Conservation (phyloP, 2,888 invertebrate species). For the Tipula lateralis region DNA sequence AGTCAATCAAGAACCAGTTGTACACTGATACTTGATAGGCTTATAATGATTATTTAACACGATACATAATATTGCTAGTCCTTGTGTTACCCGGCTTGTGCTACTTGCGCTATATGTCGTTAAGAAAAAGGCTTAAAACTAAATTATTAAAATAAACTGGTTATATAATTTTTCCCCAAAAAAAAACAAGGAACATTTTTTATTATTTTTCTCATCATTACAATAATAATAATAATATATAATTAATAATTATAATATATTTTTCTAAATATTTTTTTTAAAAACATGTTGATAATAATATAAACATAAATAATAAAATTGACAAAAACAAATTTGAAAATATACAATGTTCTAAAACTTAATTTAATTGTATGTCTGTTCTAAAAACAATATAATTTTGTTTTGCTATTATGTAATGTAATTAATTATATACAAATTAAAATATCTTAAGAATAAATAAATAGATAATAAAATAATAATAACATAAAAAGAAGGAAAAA, state of each 20-base stretch:
- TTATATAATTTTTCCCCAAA: neutral
- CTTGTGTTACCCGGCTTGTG: too few relatives aligned
- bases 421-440: constrained; percentile 1
- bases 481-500: neutral
- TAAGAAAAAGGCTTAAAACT: too few relatives aligned
- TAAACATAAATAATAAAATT: neutral
- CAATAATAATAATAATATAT: neutral
- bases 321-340: neutral
- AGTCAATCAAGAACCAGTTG: too few relatives aligned
- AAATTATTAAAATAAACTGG: neutral
- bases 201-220: constrained; percentile 24
- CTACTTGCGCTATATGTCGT: too few relatives aligned
- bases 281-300: neutral
- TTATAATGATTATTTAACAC: too few relatives aligned
- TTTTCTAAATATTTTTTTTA: neutral
- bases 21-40: too few relatives aligned
- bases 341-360: neutral
- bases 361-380: neutral
- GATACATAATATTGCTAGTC: too few relatives aligned
- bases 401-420: neutral
- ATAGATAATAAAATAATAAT: neutral
- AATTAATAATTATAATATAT: neutral
- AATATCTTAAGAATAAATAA: neutral
- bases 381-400: neutral
- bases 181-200: constrained; percentile 5